Base-by-base conservation (phyloP, 2,113 vertebrate species). In the Myotis davidii region DNA sequence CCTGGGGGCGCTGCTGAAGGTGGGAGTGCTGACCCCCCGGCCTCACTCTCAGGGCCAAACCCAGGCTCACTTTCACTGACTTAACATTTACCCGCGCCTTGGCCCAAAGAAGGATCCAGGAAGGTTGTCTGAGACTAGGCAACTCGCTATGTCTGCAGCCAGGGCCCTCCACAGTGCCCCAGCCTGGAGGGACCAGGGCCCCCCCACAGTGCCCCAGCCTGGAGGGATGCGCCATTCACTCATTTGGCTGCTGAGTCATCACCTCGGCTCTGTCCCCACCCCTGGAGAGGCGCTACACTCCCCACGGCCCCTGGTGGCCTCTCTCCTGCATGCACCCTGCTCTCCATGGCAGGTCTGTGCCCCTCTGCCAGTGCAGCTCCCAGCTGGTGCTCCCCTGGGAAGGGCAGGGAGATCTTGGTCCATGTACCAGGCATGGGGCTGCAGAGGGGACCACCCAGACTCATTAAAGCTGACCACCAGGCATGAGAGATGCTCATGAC, bases 11-110 rank as follows among this genome's bases (percentile, higher is more conserved):
- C 27, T 4, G 29, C 2, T 8, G 48, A n/a, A 61, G 42, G 5
- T n/a, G 1, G 6, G 1, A 20, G 14, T 17, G 0, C 20, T 0
- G 4, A 29, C 2, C 7, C 34, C 9, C 8, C 6, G 29, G 8
- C 8, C 1, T 67, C 14, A 23, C 11, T 27, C 23, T 32, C 32
- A 29, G 17, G 8, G 37, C 59, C 23, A 21, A 48, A n/a, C 20
- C 2, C 0, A 1, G 52, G 13, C 18, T 21, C 29, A 12, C 10
- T 21, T 52, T 39, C 18, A 25, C 0, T 13, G 21, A 16, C 25
- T 77, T 72, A 4, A 20, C 27, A n/a, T 79, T 69, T 34, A 32
- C 21, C 23, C 9, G n/a, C 21, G 25, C 73, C 27, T 61, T 56
- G 48, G n/a, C 16, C 56, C 29, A 2, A 9, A 76, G 32, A 70